A percentile compares a stretch with the other conserved stretches of the same genome.
Evolutionary conservation across 2,797 vertebrate genomes (phyloP).

Genomic region (Mycteria americana): DNA sequence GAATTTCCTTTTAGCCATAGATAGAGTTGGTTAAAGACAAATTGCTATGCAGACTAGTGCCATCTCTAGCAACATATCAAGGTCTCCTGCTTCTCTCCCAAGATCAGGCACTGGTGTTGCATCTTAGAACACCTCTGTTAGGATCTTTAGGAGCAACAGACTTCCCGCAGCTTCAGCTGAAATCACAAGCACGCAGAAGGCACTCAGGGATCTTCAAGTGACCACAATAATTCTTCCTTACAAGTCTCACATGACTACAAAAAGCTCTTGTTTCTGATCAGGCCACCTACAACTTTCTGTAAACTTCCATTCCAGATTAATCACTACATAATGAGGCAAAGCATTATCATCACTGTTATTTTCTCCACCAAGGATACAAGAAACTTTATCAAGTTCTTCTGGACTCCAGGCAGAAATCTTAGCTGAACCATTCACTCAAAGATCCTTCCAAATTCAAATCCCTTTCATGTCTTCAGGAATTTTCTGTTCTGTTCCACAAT

Average conservation of each 20-base stretch:
- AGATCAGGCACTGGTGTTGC: not conserved
- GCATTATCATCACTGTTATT: not conserved
- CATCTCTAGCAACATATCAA: not conserved
- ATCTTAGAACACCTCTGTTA: not conserved
- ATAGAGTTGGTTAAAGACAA: not conserved
- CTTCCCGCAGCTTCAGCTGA: not conserved
- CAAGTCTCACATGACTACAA: not conserved
- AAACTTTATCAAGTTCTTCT: not conserved
- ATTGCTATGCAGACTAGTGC: not conserved
- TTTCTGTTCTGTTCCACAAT: not conserved
- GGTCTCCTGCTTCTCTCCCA: not conserved
- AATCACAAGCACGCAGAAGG: not conserved
- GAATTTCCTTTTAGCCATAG: not conserved
- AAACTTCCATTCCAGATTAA: not conserved
- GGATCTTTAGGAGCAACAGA: not conserved
- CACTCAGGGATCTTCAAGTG: not conserved
- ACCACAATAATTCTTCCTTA: not conserved
- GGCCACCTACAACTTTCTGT: not conserved
- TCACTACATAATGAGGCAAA: not conserved
- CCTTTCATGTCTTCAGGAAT: not conserved
- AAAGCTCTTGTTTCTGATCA: not conserved
- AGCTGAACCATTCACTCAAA: not conserved
- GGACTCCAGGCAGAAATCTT: not conserved
- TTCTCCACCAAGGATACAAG: not conserved
- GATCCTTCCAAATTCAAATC: not conserved